Conservation (phyloP, 1,140 invertebrate genomes). For the Thaumetopoea pityocampa region DNA sequence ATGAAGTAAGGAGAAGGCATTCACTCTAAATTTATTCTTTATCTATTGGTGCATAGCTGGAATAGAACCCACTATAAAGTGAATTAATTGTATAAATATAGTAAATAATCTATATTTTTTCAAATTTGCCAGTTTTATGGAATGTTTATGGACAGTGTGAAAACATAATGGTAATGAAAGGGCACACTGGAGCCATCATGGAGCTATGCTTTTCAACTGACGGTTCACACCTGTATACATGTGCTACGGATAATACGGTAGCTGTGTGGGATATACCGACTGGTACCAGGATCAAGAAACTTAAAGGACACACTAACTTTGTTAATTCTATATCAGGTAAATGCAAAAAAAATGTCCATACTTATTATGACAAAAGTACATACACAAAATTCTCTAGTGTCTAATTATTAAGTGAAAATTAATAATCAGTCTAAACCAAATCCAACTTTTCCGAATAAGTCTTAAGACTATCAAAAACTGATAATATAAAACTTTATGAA, state of each 20-base stretch:
- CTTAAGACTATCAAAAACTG: slow-evolving; percentile 6
- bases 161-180: slow-evolving; percentile 93
- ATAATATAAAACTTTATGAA: no score
- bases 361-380: no score
- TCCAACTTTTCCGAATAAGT: no score
- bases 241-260: slow-evolving; percentile 96
- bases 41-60: no score
- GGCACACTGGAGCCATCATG: slow-evolving; percentile 97
- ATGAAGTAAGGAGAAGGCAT: no score
- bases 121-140: slow-evolving; percentile 89
- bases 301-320: slow-evolving; percentile 94
- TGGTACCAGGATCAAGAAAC: slow-evolving; percentile 91
- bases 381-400: no score
- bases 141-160: slow-evolving; percentile 98
- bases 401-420: no score
- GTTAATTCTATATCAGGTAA: slow-evolving; percentile 87
- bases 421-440: no score
- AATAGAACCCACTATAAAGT: no score
- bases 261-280: slow-evolving; percentile 96
- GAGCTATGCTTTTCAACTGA: slow-evolving; percentile 97
- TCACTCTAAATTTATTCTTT: no score
- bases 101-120: not conserved
- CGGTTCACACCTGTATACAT: slow-evolving; percentile 92
- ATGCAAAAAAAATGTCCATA: no score
- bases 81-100: not conserved